Conservation (phyloP, 1,140 invertebrate species). For the Hycleus phaleratus region DNA sequence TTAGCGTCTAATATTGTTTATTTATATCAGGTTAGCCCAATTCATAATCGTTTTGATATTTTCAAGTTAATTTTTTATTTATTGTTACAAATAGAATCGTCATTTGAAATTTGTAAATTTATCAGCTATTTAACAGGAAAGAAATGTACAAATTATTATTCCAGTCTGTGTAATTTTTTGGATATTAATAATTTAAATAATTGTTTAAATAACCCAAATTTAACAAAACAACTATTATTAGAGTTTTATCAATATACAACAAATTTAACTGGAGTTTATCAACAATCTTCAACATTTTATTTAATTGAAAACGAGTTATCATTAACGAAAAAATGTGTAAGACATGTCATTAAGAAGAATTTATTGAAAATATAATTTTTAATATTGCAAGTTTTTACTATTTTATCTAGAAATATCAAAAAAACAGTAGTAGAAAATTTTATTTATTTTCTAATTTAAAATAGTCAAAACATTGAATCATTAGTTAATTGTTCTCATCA, state of each 20-base stretch:
- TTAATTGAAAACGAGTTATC: slow-evolving; percentile 5
- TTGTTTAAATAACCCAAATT: background rate
- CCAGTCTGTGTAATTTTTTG: background rate
- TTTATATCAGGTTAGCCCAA: background rate
- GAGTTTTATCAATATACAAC: slow-evolving; percentile 2
- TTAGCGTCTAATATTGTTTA: background rate
- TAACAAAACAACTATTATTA: background rate
- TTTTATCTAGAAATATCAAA: too few relatives aligned
- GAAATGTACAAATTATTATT: too few relatives aligned
- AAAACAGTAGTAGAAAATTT: too few relatives aligned
- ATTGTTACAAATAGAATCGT: background rate
- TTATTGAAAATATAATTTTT: slow-evolving; percentile 1
- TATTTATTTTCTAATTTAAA: too few relatives aligned
- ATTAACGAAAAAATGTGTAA: background rate
- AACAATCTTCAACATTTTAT: slow-evolving; percentile 5
- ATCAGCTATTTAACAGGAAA: background rate
- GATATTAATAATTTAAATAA: background rate
- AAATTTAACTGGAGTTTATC: background rate
- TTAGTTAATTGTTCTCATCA: too few relatives aligned
- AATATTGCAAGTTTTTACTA: too few relatives aligned
- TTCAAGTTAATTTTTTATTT: slow-evolving; percentile 2
- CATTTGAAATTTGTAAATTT: slow-evolving; percentile 8
- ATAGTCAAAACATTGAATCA: too few relatives aligned
- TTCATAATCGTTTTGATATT: background rate
- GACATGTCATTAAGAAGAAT: too few relatives aligned